Evolutionary conservation across 2,797 vertebrate genomes (phyloP).

Genomic region (Poecilia picta): DNA sequence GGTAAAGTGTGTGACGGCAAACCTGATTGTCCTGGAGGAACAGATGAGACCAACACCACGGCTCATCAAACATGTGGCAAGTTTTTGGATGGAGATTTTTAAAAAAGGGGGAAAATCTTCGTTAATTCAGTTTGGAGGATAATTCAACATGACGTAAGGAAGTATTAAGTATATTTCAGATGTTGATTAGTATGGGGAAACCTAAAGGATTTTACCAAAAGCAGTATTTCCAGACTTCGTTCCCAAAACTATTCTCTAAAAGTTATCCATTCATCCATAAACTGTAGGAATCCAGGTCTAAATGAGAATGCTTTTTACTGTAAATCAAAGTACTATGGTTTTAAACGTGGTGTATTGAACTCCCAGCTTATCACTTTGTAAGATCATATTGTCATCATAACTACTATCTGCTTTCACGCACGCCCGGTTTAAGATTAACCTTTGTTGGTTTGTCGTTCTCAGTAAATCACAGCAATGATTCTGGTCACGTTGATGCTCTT

Average conservation of each 20-base stretch:
- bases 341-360: neutral
- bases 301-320: constrained; percentile 5
- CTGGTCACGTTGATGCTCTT: constrained; percentile 4
- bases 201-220: neutral
- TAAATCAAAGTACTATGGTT: constrained; percentile 24
- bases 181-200: neutral
- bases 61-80: constrained; percentile 74
- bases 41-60: constrained; percentile 78
- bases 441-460: constrained; percentile 8
- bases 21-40: constrained; percentile 76
- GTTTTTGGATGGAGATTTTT: neutral
- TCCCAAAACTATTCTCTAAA: neutral
- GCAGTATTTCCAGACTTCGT: neutral
- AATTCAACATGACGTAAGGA: neutral
- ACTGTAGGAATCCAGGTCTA: neutral
- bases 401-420: constrained; percentile 21
- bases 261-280: neutral
- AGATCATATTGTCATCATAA: constrained; percentile 9
- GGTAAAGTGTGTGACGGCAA: constrained; percentile 75
- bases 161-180: neutral
- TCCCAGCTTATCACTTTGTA: constrained; percentile 42
- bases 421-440: constrained; percentile 49
- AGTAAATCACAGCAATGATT: constrained; percentile 2
- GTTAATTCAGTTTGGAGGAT: neutral
- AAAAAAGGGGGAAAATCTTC: neutral